phyloP scores from a whole-genome alignment of 2,113 vertebrate genomes.

The Castor canadensis region DNA sequence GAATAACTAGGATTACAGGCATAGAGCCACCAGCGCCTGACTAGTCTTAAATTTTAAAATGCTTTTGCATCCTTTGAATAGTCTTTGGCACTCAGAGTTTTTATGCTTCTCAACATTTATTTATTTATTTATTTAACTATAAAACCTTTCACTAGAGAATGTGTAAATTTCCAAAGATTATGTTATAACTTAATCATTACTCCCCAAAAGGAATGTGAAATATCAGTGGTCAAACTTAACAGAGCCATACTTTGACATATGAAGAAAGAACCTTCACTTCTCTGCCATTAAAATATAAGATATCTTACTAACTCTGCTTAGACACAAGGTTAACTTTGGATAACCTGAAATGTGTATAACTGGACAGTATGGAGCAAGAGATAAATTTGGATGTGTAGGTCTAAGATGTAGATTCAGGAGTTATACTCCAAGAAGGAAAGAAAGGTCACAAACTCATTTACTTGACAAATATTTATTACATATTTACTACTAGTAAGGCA shows the following conservation, averaged over 20 bases:
- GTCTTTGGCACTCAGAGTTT: neutral
- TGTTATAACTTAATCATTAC: constrained; percentile 9
- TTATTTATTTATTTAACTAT: neutral
- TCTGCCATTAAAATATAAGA: neutral
- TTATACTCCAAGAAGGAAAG: neutral
- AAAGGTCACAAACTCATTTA: neutral
- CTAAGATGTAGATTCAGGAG: neutral
- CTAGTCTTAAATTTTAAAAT: neutral
- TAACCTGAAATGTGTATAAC: neutral
- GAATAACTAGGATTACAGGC: no score
- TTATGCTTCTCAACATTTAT: neutral
- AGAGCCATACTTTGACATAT: neutral
- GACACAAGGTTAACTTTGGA: neutral
- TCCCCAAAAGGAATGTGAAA: constrained; percentile 1
- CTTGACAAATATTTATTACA: constrained; percentile 23
- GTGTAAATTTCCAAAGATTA: neutral
- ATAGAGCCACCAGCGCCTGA: no score
- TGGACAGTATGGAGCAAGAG: neutral
- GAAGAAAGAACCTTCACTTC: neutral
- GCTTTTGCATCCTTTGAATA: neutral
- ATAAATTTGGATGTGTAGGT: neutral
- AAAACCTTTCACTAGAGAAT: neutral
- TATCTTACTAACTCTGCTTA: neutral
- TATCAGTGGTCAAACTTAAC: neutral
- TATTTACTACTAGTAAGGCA: neutral